These are phyloP conservation scores for Zootermopsis nevadensis DNA, from an alignment of 2,888 invertebrate genomes.

Conservation along the genomic window DNA sequence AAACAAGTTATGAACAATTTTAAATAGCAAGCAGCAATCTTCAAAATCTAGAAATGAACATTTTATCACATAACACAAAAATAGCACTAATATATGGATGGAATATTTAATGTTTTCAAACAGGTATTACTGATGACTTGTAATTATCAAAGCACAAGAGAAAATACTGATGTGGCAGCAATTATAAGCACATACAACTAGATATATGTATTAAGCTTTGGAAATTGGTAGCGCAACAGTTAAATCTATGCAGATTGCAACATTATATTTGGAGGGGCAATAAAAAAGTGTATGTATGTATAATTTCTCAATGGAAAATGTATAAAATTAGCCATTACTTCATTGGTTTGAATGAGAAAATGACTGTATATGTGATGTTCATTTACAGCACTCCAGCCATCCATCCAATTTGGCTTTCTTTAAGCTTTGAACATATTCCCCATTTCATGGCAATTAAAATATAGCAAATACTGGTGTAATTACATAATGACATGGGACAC, in stretches of 20 bases:
- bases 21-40: not conserved
- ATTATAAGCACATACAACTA: not conserved
- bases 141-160: not conserved
- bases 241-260: not conserved
- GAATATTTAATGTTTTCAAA: not conserved
- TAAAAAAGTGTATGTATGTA: not conserved
- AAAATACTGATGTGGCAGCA: not conserved
- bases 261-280: not conserved
- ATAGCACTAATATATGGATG: not conserved
- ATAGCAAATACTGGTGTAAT: slow-evolving; percentile 16
- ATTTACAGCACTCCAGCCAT: not conserved
- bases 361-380: not conserved
- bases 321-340: not conserved
- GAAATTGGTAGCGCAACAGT: not conserved
- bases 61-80: not conserved
- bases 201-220: not conserved
- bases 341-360: not conserved
- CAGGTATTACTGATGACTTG: not conserved
- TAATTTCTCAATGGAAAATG: not conserved
- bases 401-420: not conserved
- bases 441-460: not conserved
- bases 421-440: not conserved
- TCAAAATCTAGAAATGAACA: no score
- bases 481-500: not conserved
- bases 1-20: not conserved